Evolutionary conservation across 2,888 invertebrate species (phyloP).

Genomic region (Hemistola chrysoprasaria): DNA sequence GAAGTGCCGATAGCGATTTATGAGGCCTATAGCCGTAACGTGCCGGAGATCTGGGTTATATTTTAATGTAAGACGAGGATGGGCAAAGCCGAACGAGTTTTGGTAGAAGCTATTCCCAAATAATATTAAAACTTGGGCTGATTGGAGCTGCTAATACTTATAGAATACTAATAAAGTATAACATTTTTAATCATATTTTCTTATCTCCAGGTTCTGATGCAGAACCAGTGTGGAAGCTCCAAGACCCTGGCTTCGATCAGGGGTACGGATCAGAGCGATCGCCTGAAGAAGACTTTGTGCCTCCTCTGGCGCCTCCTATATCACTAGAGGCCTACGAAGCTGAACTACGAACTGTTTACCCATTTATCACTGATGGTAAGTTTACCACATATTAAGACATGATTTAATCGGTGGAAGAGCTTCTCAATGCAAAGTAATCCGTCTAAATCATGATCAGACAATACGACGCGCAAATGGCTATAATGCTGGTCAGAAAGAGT

Average conservation of each 20-base stretch:
- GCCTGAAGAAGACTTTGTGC: conserved; percentile 89
- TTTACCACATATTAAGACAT: conserved; percentile 3
- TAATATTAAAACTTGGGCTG: too few species aligned
- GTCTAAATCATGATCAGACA: too few species aligned
- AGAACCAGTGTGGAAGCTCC: conserved; percentile 79
- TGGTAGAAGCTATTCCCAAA: too few species aligned
- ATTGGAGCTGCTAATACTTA: too few species aligned
- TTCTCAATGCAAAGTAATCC: too few species aligned
- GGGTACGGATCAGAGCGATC: conserved; percentile 90
- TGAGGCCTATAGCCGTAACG: conserved; percentile 2
- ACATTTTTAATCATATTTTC: not conserved
- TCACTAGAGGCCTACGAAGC: conserved; percentile 82
- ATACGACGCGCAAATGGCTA: too few species aligned
- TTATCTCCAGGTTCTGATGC: conserved; percentile 72
- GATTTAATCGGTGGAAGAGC: too few species aligned
- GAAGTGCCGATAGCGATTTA: conserved; percentile 12
- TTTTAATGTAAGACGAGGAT: too few species aligned
- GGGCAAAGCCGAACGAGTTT: too few species aligned
- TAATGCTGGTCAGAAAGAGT: too few species aligned
- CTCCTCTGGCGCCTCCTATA: conserved; percentile 81
- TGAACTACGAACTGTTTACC: conserved; percentile 84
- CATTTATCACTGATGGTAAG: conserved; percentile 87
- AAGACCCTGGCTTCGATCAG: conserved; percentile 85
- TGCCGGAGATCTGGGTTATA: not conserved
- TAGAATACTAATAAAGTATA: too few species aligned